Conservation (phyloP, 2,888 invertebrate species). For the Portevinia maculata region DNA sequence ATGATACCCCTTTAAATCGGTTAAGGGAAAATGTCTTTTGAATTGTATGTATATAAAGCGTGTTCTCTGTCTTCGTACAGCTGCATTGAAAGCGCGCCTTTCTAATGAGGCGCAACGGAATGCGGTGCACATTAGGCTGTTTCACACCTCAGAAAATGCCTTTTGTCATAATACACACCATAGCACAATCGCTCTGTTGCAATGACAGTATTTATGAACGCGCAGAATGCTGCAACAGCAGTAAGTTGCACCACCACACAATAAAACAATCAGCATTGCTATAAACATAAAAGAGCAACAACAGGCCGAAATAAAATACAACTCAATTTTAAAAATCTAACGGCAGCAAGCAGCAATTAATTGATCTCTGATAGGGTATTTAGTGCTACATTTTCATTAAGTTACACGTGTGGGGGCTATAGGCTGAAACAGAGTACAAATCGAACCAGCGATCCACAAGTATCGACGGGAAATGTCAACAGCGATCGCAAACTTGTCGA, state of each 20-base stretch:
- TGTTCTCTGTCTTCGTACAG: constrained; percentile 14
- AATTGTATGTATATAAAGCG: constrained; percentile 16
- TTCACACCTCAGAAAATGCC: constrained; percentile 60
- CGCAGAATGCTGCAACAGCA: constrained; percentile 31
- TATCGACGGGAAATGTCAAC: constrained; percentile 70
- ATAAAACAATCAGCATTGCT: constrained; percentile 42
- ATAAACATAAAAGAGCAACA: constrained; percentile 12
- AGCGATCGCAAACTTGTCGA: constrained; percentile 58
- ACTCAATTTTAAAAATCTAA: constrained; percentile 49
- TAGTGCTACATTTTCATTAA: constrained; percentile 49
- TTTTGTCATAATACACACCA: constrained; percentile 50
- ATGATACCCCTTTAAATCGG: constrained; percentile 24
- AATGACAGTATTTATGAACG: constrained; percentile 43
- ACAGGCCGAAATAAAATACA: constrained; percentile 24
- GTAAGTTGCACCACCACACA: neutral
- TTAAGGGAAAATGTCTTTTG: constrained; percentile 26
- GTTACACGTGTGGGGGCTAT: constrained; percentile 30
- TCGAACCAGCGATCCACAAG: constrained; percentile 11
- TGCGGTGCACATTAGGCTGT: constrained; percentile 58
- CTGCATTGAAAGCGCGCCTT: constrained; percentile 57
- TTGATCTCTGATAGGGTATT: constrained; percentile 68
- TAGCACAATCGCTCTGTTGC: constrained; percentile 34
- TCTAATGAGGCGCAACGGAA: constrained; percentile 71
- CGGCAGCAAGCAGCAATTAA: constrained; percentile 59
- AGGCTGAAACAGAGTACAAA: constrained; percentile 14